phyloP scores from a whole-genome alignment of 2,888 invertebrate genomes.

The Anodontia alba region DNA sequence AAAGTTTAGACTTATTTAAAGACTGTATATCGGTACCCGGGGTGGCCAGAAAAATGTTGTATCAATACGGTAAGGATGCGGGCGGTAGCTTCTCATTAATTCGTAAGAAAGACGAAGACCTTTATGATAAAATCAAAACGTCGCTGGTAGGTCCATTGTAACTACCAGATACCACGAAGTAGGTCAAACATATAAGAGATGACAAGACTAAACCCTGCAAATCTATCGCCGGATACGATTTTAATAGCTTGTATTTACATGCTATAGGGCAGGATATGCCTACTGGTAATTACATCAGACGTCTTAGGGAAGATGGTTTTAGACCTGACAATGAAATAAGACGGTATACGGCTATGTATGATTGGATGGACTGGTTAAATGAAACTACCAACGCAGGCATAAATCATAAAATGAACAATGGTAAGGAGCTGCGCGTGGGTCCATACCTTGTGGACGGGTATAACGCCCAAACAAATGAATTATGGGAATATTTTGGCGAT shows the following conservation, averaged over 20 bases:
- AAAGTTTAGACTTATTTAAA: conserved; percentile 24
- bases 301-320: conserved; percentile 29
- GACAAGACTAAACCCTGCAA: conserved; percentile 14
- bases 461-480: background rate
- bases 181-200: conserved; percentile 23
- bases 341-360: conserved; percentile 12
- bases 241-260: conserved; percentile 37
- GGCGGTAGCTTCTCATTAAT: conserved; percentile 31
- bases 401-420: conserved; percentile 37
- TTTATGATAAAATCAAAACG: conserved; percentile 24
- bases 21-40: conserved; percentile 21
- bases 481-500: conserved; percentile 23
- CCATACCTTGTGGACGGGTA: conserved; percentile 44
- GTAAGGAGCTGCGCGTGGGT: conserved; percentile 33
- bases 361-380: conserved; percentile 48
- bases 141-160: conserved; percentile 28
- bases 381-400: conserved; percentile 11
- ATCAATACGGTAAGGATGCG: background rate
- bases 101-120: conserved; percentile 17
- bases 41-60: conserved; percentile 19
- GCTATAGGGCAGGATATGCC: conserved; percentile 44
- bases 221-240: conserved; percentile 37
- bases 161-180: no score
- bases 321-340: conserved; percentile 13
- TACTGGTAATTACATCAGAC: conserved; percentile 26